Base-by-base conservation (phyloP, 2,113 vertebrate genomes). In the Phrynosoma blainvillii region DNA sequence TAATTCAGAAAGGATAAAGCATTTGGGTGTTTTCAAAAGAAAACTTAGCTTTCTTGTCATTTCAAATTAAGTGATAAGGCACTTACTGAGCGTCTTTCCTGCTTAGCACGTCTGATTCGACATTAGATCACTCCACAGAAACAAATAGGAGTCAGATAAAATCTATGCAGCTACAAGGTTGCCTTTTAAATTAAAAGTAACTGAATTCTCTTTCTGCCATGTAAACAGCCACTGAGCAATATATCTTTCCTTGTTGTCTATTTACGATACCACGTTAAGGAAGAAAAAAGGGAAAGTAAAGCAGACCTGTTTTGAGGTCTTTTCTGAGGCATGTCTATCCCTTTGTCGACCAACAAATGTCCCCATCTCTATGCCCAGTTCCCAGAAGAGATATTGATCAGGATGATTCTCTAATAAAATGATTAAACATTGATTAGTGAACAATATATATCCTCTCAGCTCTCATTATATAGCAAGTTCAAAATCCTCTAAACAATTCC, bases 91-190 rank as follows among this genome's bases (percentile, higher is more conserved):
- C 47, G 32, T 25, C 56, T 87, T 94, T 89, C 91, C 91, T 90
- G 4, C 59, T 95, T 89, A 95, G 90, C 36, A 84, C 86, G 90
- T 95, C 94, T 90, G 91, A 95, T 96, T 93, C 88, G 82, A 93
- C 90, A 86, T 95, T 90, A 94, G 92, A 95, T 94, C 94, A 90
- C 91, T 89, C 90, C 89, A 83, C 90, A 89, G 88, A 93, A 95
- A 95, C 95, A 95, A 94, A 94, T 5, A 93, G 91, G 87, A 94
- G 94, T 87, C 94, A 93, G 93, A 95, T 93, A 95, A 94, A 96
- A 97, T 95, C 96, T 95, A 96, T 96, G 93, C 47, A 78, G 87
- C 91, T 91, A 94, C 94, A 95, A 94, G 92, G 93, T 84, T 94
- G 93, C 82, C 85, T 95, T 93, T 95, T 76, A 95, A 96, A 96